Percentiles rank a stretch among this genome's conserved stretches.
Evolutionary conservation across 1,140 invertebrate species (phyloP).

Genomic region (Frieseomelitta varia): DNA sequence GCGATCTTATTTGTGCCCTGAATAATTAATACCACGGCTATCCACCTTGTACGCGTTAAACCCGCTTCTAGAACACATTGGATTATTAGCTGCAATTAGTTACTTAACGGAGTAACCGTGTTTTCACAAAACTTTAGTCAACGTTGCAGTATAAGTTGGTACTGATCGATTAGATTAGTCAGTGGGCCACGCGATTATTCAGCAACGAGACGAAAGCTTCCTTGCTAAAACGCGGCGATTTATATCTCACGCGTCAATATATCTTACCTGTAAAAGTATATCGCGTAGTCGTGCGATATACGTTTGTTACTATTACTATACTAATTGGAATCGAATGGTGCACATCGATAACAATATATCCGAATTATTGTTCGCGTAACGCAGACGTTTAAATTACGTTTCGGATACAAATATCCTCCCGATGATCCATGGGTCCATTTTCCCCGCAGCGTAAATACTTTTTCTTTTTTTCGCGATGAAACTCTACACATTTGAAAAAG

Average conservation of each 20-base stretch:
- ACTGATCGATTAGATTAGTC: not conserved
- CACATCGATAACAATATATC: not conserved
- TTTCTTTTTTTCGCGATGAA: no score
- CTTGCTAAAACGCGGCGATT: not conserved
- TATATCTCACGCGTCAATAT: not conserved
- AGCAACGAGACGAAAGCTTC: no score
- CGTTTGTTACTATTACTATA: not conserved
- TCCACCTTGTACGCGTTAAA: slow-evolving; percentile 60
- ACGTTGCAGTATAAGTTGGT: not conserved
- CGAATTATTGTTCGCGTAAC: not conserved
- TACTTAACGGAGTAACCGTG: slow-evolving; percentile 32
- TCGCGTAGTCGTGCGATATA: not conserved
- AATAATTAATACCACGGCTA: slow-evolving; percentile 75
- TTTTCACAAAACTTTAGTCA: not conserved
- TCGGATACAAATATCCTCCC: no score
- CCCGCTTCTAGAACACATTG: slow-evolving; percentile 37
- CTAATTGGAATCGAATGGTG: not conserved
- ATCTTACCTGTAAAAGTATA: not conserved
- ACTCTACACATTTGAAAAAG: no score
- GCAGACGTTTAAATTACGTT: no score
- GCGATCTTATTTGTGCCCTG: slow-evolving; percentile 68
- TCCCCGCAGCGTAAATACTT: no score
- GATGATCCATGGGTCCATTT: no score
- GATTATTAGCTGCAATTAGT: slow-evolving; percentile 11
- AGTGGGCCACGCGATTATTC: no score